Conservation (phyloP, 2,888 invertebrate species). For the Catocala fraxini region DNA sequence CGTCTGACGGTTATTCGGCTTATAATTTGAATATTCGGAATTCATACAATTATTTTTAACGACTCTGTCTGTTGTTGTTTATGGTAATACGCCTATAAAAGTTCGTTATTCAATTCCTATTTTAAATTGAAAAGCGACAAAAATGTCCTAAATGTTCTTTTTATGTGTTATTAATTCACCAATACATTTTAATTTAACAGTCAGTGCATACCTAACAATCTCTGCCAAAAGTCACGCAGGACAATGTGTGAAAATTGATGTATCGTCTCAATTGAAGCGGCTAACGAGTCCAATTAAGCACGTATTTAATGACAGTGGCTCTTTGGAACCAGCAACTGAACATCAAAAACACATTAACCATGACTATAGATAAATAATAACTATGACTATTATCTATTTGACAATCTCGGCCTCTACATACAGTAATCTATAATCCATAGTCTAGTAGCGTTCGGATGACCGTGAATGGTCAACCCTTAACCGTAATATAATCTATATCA, state of each 20-base stretch:
- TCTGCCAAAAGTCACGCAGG: constrained; percentile 18
- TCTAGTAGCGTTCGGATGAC: constrained; percentile 18
- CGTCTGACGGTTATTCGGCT: background rate
- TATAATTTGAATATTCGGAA: constrained; percentile 2
- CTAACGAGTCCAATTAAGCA: constrained; percentile 39
- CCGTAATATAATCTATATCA: constrained; percentile 11
- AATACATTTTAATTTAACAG: constrained; percentile 4
- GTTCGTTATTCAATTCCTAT: background rate
- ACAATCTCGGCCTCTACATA: constrained; percentile 28
- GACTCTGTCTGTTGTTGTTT: constrained; percentile 1
- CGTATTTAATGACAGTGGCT: constrained; percentile 31
- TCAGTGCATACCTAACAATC: constrained; percentile 6
- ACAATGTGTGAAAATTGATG: constrained; percentile 39
- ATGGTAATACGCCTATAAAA: constrained; percentile 6
- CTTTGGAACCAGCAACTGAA: constrained; percentile 21
- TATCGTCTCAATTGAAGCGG: constrained; percentile 38
- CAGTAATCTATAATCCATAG: background rate
- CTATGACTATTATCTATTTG: constrained; percentile 24
- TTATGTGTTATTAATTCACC: constrained; percentile 1
- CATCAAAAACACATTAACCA: constrained; percentile 48
- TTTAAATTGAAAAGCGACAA: constrained; percentile 1
- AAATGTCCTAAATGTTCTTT: background rate
- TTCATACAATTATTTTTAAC: constrained; percentile 7
- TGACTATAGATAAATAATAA: constrained; percentile 28
- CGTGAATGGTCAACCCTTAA: constrained; percentile 3